A percentile compares a stretch with the other conserved stretches of the same genome.
phyloP scores from a whole-genome alignment of 2,113 vertebrate species.

The Orientallactaga bullata region DNA sequence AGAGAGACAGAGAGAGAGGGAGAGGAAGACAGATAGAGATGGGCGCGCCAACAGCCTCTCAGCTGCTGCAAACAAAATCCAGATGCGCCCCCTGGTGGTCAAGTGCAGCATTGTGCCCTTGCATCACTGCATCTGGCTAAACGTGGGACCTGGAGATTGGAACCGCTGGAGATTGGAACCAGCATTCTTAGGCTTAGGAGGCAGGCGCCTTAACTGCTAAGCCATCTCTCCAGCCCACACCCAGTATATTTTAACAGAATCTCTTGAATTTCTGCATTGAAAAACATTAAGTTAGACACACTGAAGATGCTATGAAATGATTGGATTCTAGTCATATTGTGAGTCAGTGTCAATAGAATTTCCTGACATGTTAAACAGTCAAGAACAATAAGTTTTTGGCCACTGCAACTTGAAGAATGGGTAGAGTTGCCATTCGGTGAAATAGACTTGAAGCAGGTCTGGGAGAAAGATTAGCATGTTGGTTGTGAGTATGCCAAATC shows the following conservation, averaged over 20 bases:
- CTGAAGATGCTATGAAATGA: background rate
- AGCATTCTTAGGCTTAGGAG: too few relatives aligned
- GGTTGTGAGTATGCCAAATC: background rate
- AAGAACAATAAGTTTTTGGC: background rate
- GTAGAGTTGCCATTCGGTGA: background rate
- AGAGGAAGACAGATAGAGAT: too few relatives aligned
- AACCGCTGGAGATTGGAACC: too few relatives aligned
- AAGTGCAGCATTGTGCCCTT: too few relatives aligned
- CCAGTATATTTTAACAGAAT: constrained; percentile 28
- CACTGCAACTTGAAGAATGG: background rate
- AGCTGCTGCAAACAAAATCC: too few relatives aligned
- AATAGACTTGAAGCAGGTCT: background rate
- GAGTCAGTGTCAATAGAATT: background rate
- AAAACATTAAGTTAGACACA: background rate
- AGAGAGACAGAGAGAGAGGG: too few relatives aligned
- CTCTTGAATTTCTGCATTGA: background rate
- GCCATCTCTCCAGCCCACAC: too few relatives aligned
- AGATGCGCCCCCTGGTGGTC: too few relatives aligned
- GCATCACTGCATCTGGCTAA: too few relatives aligned
- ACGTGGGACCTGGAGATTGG: too few relatives aligned
- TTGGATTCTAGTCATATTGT: background rate
- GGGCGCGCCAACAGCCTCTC: too few relatives aligned
- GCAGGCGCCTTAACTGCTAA: too few relatives aligned
- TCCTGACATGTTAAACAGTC: background rate
- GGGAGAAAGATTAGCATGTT: background rate